These are phyloP conservation scores for Taphrorychus bicolor DNA, from an alignment of 2,888 invertebrate genomes.

Conservation along the genomic window DNA sequence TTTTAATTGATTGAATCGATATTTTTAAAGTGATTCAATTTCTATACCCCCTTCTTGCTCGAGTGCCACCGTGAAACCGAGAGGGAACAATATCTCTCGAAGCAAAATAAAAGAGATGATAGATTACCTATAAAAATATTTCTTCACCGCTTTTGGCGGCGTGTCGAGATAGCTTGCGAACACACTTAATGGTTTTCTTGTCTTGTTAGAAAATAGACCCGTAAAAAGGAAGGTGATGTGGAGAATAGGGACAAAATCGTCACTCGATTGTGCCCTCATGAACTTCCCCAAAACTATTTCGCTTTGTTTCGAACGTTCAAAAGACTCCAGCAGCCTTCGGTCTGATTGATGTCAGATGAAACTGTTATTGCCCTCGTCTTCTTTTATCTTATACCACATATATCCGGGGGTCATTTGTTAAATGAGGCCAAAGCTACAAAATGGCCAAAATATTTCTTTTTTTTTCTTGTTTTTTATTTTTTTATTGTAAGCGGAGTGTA, in stretches of 20 bases:
- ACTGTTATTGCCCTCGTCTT: background rate
- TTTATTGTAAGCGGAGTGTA: background rate
- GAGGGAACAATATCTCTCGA: too few relatives aligned
- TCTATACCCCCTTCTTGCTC: background rate
- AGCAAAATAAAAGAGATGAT: background rate
- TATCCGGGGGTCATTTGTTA: background rate
- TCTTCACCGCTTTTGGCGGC: background rate
- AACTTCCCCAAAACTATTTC: background rate
- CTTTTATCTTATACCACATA: background rate
- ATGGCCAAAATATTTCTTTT: background rate
- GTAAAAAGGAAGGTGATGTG: background rate
- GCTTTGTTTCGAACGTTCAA: background rate
- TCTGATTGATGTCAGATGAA: background rate
- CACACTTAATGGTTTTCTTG: slow-evolving; percentile 5
- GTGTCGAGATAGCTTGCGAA: slow-evolving; percentile 6
- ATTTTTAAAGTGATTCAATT: background rate
- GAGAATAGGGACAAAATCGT: slow-evolving; percentile 1
- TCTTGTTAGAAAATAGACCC: slow-evolving; percentile 1
- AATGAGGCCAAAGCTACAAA: background rate
- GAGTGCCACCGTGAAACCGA: too few relatives aligned
- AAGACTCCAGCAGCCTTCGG: background rate
- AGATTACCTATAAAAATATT: slow-evolving; percentile 8
- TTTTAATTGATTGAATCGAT: background rate
- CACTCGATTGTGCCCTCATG: background rate
- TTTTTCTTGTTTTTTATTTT: too few relatives aligned